Base-by-base conservation (phyloP, 2,797 vertebrate species). In the Poecilia gillii region DNA sequence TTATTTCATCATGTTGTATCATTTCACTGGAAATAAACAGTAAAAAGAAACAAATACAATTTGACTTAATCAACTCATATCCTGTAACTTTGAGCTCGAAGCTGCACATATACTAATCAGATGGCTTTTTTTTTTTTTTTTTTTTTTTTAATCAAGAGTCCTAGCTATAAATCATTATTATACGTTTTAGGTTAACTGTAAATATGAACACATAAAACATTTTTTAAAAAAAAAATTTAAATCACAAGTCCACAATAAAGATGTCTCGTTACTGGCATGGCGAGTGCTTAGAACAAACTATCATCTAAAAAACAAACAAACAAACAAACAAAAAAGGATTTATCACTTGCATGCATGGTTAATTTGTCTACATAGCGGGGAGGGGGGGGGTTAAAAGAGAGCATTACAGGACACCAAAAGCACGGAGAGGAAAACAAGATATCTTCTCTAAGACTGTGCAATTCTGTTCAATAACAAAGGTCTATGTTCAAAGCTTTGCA, bases 331-430 rank as follows among this genome's bases (percentile, higher is more conserved):
- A 16, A 33, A 5, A 33, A 47, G 25, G 5, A 76, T 94, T 91
- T 90, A 72, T 87, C 91, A 93, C 91, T 94, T 83, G 94, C 96
- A 96, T 96, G 96, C 96, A 94, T 77, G 81, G 85, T 85, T 93
- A 89, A 90, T 93, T 93, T 85, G 85, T 90, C 90, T 92, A 93
- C 90, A 88, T 74, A 89, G 90, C 90, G 4, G 36, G 39, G 6
- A 1, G 31, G 31, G 31, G 31, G 76, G 68, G 87, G 89, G 91
- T 88, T 91, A 88, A 92, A 93, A 89, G 83, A 89, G 77, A 94
- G 91, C 87, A 68, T 87, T 90, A 94, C 90, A 85, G 88, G 87
- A 95, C 94, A 89, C 74, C 84, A 83, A 91, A 90, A 90, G 89
- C 92, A 93, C 88, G 73, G 88, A 90, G 91, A 92, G 89, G 85